These are phyloP conservation scores for Mormyrops boulengeri DNA, from an alignment of 2,797 vertebrate species.

Conservation along the genomic window DNA sequence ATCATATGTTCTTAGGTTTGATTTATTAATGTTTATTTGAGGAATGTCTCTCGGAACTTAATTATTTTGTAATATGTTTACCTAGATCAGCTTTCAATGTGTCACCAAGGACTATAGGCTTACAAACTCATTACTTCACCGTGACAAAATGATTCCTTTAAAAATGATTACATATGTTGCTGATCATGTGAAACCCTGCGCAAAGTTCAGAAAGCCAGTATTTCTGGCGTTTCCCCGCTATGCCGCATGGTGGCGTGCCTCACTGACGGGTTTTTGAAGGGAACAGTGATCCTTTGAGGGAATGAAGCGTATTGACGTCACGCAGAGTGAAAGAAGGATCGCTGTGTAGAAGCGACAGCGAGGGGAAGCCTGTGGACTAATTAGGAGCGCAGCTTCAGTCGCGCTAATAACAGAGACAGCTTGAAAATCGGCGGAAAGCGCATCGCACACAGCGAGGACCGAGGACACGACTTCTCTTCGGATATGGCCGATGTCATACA, in stretches of 20 bases:
- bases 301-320: conserved; percentile 54
- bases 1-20: background rate
- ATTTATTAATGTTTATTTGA: conserved; percentile 15
- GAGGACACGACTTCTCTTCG: conserved; percentile 25
- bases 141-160: background rate
- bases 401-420: conserved; percentile 11
- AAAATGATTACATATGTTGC: background rate
- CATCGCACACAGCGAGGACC: conserved; percentile 24
- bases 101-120: background rate
- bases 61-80: background rate
- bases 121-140: background rate
- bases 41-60: background rate
- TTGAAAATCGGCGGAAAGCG: conserved; percentile 23
- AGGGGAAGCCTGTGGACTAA: conserved; percentile 40
- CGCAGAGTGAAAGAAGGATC: conserved; percentile 53
- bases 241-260: conserved; percentile 43
- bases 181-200: background rate
- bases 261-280: conserved; percentile 1
- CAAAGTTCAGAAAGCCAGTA: background rate
- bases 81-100: background rate
- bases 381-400: conserved; percentile 22
- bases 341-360: conserved; percentile 41
- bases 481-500: conserved; percentile 84
- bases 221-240: background rate
- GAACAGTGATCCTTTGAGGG: conserved; percentile 24